Conservation (phyloP, 2,888 invertebrate species). For the Drosophila putrida region DNA sequence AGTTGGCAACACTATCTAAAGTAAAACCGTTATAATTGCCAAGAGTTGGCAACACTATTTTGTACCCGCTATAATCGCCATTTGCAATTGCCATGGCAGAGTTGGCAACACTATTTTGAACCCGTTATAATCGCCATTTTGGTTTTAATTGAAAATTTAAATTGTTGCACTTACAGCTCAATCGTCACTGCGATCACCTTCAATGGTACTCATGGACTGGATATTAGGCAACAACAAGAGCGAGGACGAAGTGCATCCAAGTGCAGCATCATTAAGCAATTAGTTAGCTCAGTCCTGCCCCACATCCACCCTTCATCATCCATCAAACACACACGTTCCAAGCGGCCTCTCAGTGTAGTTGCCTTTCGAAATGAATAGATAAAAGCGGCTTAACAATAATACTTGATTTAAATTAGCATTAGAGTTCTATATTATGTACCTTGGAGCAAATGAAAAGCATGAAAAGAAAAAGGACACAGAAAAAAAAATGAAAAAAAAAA, state of each 20-base stretch:
- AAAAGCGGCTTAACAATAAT: slow-evolving; percentile 26
- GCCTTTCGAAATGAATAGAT: slow-evolving; percentile 22
- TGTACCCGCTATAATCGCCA: not conserved
- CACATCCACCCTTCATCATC: not conserved
- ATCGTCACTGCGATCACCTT: slow-evolving; percentile 92
- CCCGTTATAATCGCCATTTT: not conserved
- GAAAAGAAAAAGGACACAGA: slow-evolving; percentile 5
- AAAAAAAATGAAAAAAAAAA: slow-evolving; percentile 6
- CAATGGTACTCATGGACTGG: slow-evolving; percentile 93
- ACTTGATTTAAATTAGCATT: slow-evolving; percentile 41
- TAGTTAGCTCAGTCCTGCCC: not conserved
- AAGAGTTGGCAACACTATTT: not conserved
- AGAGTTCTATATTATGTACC: slow-evolving; percentile 70
- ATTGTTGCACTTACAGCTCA: slow-evolving; percentile 87
- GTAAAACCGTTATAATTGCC: no score
- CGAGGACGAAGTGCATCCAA: slow-evolving; percentile 48
- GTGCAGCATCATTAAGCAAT: slow-evolving; percentile 19
- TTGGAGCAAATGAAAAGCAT: slow-evolving; percentile 48
- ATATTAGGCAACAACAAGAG: slow-evolving; percentile 88
- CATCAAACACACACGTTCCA: slow-evolving; percentile 2
- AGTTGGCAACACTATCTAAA: no score
- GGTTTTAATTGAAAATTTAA: slow-evolving; percentile 1
- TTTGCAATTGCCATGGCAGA: no score
- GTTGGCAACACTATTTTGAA: not conserved
- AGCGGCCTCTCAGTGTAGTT: slow-evolving; percentile 16